Percentiles rank a stretch among this genome's conserved stretches.
Conservation (phyloP, 2,888 invertebrate species). For the Chymomyza procnemis region DNA sequence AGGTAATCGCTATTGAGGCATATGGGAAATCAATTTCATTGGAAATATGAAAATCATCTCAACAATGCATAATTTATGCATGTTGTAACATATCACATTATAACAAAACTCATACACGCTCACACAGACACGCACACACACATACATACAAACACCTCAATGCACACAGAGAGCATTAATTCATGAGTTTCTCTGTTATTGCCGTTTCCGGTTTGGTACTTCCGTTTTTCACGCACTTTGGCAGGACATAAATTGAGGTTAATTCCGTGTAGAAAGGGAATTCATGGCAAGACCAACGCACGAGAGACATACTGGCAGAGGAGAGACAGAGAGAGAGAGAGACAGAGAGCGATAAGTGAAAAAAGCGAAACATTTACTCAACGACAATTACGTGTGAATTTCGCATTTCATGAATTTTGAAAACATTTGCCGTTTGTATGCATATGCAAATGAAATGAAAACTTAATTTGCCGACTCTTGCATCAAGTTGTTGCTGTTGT, state of each 20-base stretch:
- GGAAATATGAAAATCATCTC: slow-evolving; percentile 26
- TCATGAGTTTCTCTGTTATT: slow-evolving; percentile 61
- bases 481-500: background rate
- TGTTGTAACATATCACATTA: slow-evolving; percentile 31
- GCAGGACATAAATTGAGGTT: slow-evolving; percentile 23
- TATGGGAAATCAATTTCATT: slow-evolving; percentile 26
- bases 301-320: no score
- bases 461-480: slow-evolving; percentile 34
- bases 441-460: slow-evolving; percentile 37
- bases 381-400: background rate
- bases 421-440: slow-evolving; percentile 17
- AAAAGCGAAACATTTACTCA: background rate
- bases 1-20: background rate
- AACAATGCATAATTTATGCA: slow-evolving; percentile 36
- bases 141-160: background rate
- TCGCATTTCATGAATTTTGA: slow-evolving; percentile 34
- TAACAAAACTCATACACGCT: slow-evolving; percentile 3
- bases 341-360: background rate
- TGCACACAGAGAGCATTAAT: slow-evolving; percentile 48
- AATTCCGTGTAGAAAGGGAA: background rate
- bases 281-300: no score
- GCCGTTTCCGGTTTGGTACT: slow-evolving; percentile 60
- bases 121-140: background rate
- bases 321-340: no score
- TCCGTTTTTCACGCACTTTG: slow-evolving; percentile 57